These are phyloP conservation scores for Cydia fagiglandana DNA, from an alignment of 1,140 invertebrate species.

Conservation along the genomic window DNA sequence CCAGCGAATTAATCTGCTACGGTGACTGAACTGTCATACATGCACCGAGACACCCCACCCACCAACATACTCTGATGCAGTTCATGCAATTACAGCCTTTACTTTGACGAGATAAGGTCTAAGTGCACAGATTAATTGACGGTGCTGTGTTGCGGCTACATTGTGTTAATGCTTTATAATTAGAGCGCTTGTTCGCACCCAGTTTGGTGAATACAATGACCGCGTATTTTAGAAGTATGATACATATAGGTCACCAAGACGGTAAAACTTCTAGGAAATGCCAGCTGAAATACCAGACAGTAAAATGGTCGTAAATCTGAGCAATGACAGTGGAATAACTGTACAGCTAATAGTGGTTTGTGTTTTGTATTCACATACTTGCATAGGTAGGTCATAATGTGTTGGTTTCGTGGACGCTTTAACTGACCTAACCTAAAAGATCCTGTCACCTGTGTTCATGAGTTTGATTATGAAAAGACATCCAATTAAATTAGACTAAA, in stretches of 20 bases:
- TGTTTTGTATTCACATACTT: background rate
- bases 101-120: background rate
- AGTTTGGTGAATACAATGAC: slow-evolving; percentile 16
- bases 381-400: too few species aligned
- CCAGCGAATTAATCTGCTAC: slow-evolving; percentile 22
- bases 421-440: too few species aligned
- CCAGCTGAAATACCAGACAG: slow-evolving; percentile 9
- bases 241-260: slow-evolving; percentile 5
- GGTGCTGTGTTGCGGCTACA: slow-evolving; percentile 10
- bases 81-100: background rate
- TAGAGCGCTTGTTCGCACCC: slow-evolving; percentile 18
- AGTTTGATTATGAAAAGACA: too few species aligned
- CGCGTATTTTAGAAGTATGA: slow-evolving; percentile 1
- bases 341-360: background rate
- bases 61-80: background rate
- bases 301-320: slow-evolving; percentile 6
- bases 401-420: too few species aligned
- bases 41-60: slow-evolving; percentile 17
- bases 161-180: slow-evolving; percentile 21
- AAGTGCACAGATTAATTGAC: background rate
- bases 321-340: background rate
- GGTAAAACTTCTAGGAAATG: slow-evolving; percentile 3
- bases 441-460: too few species aligned
- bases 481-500: too few species aligned
- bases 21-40: slow-evolving; percentile 31